Evolutionary conservation across 2,888 invertebrate species (phyloP), one percentile per base, ranked within the genome.

Genomic region (Heliconius cydno): DNA sequence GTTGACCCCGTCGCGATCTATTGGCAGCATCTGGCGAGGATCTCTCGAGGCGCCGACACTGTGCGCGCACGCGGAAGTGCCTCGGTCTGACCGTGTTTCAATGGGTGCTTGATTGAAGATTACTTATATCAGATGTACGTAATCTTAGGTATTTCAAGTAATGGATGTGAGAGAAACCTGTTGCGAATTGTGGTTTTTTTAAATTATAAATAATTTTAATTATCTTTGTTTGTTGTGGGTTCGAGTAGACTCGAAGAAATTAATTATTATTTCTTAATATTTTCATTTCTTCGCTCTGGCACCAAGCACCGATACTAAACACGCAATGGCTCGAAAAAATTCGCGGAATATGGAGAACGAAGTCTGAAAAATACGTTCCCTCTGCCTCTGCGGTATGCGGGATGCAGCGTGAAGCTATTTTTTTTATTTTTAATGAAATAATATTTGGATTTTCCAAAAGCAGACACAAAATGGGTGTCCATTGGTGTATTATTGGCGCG

Each of bases 1-100:
- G 92, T 94, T 94, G 94, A 94, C 94, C 94, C 94, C 94, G 93
- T 90, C 90, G 92, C 90, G 90, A 91, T 93, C 93, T 92, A 93
- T 92, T 89, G 90, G 86, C 90, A 90, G 90, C 94, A 94, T 94
- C 94, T 94, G 94, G 94, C 93, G 92, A 93, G 94, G 92, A 94
- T 94, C 94, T 86, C 87, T 88, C 88, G 90, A 92, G 90, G 88
- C 91, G 90, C 88, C 89, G 89, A 87, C 81, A 76, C 73, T 57
- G 82, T 79, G 82, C 83, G 80, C 85, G 83, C 83, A 92, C 89
- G 89, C 94, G 94, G 94, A 93, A 94, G 92, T 90, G 88, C 85
- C 87, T 87, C 89, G 87, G 90, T 88, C 88, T 92, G 92, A 92
- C 93, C 93, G 92, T 91, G 90, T 93, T 93, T 92, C 91, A 92